phyloP scores from a whole-genome alignment of 2,888 invertebrate species.

The Pristionchus entomophagus region DNA sequence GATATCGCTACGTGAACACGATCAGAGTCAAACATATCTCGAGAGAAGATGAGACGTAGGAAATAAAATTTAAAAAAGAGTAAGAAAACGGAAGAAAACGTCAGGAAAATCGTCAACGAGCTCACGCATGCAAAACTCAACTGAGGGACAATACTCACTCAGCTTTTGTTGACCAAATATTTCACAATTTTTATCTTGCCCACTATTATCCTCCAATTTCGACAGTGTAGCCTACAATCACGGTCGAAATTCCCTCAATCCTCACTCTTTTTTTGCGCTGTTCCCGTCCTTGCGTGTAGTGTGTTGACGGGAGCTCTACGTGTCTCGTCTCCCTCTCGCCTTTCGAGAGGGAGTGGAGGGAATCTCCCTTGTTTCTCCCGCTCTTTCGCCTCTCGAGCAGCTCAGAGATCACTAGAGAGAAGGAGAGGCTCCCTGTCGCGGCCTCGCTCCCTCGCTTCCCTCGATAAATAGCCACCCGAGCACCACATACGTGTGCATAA shows the following conservation, averaged over 20 bases:
- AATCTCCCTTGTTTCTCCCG: not conserved
- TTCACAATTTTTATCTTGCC: not conserved
- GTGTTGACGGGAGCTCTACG: not conserved
- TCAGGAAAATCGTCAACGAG: not conserved
- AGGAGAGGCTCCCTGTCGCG: not conserved
- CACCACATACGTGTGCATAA: no score
- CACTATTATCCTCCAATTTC: not conserved
- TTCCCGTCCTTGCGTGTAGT: not conserved
- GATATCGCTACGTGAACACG: not conserved
- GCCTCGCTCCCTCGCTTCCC: not conserved
- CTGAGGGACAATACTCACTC: not conserved
- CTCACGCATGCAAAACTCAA: not conserved
- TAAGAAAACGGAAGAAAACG: not conserved
- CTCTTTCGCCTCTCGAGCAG: not conserved
- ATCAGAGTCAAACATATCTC: not conserved
- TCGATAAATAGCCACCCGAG: not conserved
- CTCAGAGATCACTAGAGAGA: not conserved
- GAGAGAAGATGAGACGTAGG: not conserved
- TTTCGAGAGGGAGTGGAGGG: not conserved
- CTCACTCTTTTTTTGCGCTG: not conserved
- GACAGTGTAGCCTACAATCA: not conserved
- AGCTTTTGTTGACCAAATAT: not conserved
- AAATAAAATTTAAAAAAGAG: not conserved
- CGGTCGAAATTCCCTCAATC: not conserved
- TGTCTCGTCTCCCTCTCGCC: not conserved